Evolutionary conservation across 1,140 invertebrate species (phyloP), one percentile per base, ranked within the genome.

Genomic region (Panulirus ornatus): DNA sequence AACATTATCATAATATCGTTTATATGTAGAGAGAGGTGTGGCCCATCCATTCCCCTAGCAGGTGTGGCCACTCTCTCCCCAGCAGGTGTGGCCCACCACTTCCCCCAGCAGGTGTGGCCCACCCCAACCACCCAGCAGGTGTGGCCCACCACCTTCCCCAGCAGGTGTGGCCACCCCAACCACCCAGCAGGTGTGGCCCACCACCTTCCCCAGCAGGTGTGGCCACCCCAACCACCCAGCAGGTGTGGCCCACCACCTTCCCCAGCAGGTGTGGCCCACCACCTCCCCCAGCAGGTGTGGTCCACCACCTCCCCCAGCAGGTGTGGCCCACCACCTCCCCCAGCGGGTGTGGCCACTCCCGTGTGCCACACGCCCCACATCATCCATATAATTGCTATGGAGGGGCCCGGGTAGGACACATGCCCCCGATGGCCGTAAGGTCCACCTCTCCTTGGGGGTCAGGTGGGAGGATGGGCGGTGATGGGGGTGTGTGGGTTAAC

Each of bases 311-410:
- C n/a, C n/a, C n/a, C n/a, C n/a, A n/a, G n/a, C n/a, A n/a, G n/a
- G n/a, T n/a, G n/a, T n/a, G n/a, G n/a, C n/a, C n/a, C n/a, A n/a
- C n/a, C n/a, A n/a, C n/a, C 73, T 75, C 73, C 54, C 54, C 22
- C 54, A 58, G n/a, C n/a, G n/a, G 54, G 54, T 58, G 54, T 19
- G 54, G 54, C 54, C 44, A 47, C 44, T 11, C 54, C 22, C 22
- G 73, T 75, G 40, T 11, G 40, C 38, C 73, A 75, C 73, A 75
- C 36, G 36, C 73, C 38, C 73, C 36, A 75, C 73, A 75, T 40
- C 73, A 75, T 75, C 73, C 73, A 75, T 40, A 75, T 75, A 75
- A 75, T 75, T 75, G 73, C 73, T 30, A 75, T 14, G 22, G 22
- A n/a, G 11, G 22, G 8, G 22, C 42, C 27, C 19, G 36, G 6